Evolutionary conservation across 2,797 vertebrate genomes (phyloP).

Genomic region (Mormyrus hasselquistii): DNA sequence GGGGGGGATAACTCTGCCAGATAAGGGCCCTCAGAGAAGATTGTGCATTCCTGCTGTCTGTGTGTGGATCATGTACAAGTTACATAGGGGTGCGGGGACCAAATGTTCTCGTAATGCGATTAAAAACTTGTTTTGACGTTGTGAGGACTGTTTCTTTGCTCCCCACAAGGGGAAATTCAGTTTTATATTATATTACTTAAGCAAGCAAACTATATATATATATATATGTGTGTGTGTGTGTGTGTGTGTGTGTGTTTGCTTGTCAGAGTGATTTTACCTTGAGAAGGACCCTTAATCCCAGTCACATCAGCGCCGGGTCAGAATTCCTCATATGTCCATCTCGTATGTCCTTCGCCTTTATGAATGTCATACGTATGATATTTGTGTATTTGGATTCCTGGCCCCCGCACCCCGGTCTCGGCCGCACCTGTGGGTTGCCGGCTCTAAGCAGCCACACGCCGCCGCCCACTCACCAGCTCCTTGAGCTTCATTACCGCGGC

Average conservation of each 20-base stretch:
- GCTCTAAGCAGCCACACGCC: background rate
- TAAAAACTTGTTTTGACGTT: background rate
- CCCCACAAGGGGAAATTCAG: background rate
- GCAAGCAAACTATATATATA: no score
- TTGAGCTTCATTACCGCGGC: slow-evolving; percentile 38
- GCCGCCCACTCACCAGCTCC: background rate
- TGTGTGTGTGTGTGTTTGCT: no score
- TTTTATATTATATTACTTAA: background rate
- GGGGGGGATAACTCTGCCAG: background rate
- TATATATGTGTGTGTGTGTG: no score
- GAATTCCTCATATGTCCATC: background rate
- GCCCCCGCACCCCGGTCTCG: background rate
- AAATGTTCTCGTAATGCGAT: background rate
- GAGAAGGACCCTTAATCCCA: background rate
- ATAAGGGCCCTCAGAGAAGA: background rate
- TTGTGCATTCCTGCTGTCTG: background rate
- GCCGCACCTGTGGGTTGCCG: background rate
- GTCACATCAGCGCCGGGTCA: background rate
- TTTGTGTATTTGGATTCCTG: background rate
- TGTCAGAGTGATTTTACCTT: background rate
- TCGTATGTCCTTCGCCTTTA: background rate
- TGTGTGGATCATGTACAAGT: background rate
- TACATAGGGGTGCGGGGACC: background rate
- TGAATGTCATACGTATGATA: background rate
- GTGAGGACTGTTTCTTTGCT: background rate